Evolutionary conservation across 2,797 vertebrate species (phyloP), one percentile per base, ranked within the genome.

Genomic region (Sorex maritimensis): DNA sequence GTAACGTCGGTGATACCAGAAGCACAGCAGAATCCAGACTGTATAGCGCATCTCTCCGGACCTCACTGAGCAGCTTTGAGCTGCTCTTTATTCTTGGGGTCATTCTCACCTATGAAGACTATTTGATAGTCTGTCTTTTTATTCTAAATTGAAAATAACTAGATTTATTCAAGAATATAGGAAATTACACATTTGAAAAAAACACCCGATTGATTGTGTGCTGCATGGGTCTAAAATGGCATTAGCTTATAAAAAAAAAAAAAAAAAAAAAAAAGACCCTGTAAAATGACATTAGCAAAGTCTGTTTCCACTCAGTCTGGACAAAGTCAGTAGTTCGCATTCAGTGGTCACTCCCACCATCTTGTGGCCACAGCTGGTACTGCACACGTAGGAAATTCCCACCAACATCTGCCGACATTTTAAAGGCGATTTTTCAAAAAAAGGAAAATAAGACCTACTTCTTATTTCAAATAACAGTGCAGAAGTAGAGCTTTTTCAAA

Each of bases 131-230:
- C 75, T 78, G 52, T 61, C 63, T 19, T 78, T 85, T 34, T 34
- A 34, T 93, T n/a, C 83, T 44, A 55, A 81, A 58, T 68, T 82
- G 80, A 67, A 61, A 87, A 85, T 34, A 34, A 2, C n/a, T 46
- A 63, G n/a, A 23, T 44, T 90, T 75, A 5, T 38, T 95, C 61
- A 80, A 80, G 61, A 82, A 85, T 65, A 41, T 63, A 83, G 88
- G 68, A 86, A 87, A 87, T 30, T 91, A 79, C 52, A 78, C 52
- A 69, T 84, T 91, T 90, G 41, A 44, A 77, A 71, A 73, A 89
- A 90, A 58, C 58, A 78, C 71, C 58, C 83, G 41, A 73, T 69
- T 52, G 82, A 71, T 46, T 28, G 55, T 52, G 74, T 82, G n/a
- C 72, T 26, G 49, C 24, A 63, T 72, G 28, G 44, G 92, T 41